phyloP scores from a whole-genome alignment of 1,140 invertebrate species.

The Apocrypta bakeri region DNA sequence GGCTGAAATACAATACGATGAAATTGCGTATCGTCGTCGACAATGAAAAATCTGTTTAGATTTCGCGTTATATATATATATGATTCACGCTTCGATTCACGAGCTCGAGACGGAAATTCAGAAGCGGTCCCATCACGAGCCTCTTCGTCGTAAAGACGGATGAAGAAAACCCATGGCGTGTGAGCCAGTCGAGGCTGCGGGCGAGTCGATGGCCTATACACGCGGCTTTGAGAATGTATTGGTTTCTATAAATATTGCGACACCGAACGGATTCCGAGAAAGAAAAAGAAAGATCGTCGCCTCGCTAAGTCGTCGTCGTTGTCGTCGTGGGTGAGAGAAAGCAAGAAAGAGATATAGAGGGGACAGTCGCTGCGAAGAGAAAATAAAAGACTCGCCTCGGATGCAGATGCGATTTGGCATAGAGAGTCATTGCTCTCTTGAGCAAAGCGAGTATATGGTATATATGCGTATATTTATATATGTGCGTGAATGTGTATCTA shows the following conservation, averaged over 20 bases:
- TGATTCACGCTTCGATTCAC: constrained; percentile 53
- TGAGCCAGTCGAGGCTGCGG: constrained; percentile 36
- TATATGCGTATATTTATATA: too few relatives aligned
- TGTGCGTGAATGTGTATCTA: too few relatives aligned
- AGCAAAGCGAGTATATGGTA: background rate
- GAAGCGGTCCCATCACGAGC: background rate
- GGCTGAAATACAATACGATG: background rate
- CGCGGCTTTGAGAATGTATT: constrained; percentile 54
- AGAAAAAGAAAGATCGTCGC: constrained; percentile 52
- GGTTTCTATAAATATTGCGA: constrained; percentile 64
- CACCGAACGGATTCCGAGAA: constrained; percentile 55
- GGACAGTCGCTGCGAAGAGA: background rate
- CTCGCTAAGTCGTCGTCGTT: background rate
- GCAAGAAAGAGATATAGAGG: constrained; percentile 11
- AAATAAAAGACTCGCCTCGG: background rate
- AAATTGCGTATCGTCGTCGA: background rate
- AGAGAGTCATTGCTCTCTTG: constrained; percentile 57
- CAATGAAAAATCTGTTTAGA: constrained; percentile 20
- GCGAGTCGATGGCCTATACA: constrained; percentile 30
- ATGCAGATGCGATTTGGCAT: constrained; percentile 56
- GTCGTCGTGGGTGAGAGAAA: constrained; percentile 62
- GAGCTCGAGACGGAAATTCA: constrained; percentile 38
- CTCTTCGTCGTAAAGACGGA: background rate
- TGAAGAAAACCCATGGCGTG: constrained; percentile 14
- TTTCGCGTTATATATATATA: constrained; percentile 5